These are phyloP conservation scores for Hylaeus volcanicus DNA, from an alignment of 1,140 invertebrate species.

Conservation along the genomic window DNA sequence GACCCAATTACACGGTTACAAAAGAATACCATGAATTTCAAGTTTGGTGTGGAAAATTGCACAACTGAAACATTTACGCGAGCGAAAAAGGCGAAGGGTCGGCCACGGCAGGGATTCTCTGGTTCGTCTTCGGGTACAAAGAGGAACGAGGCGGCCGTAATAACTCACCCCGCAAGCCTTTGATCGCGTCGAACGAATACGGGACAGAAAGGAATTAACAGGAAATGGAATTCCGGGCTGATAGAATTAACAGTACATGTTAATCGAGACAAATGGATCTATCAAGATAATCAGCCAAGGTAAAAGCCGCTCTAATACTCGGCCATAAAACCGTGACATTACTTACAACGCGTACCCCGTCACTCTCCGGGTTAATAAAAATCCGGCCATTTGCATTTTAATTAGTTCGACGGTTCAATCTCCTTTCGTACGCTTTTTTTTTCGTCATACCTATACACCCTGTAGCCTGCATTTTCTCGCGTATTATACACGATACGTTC, in stretches of 20 bases:
- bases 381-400: conserved; percentile 46
- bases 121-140: conserved; percentile 4
- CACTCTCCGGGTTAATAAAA: conserved; percentile 39
- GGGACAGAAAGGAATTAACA: conserved; percentile 15
- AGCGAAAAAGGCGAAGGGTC: not conserved
- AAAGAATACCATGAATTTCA: conserved; percentile 64
- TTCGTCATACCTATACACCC: no score
- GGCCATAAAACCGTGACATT: conserved; percentile 34
- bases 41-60: conserved; percentile 52
- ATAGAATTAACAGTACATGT: conserved; percentile 42
- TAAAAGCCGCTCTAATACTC: conserved; percentile 28
- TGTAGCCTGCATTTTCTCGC: no score
- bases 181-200: conserved; percentile 16
- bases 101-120: not conserved
- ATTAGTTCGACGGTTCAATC: conserved; percentile 25
- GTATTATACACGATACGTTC: not conserved
- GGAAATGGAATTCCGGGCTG: conserved; percentile 40
- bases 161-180: conserved; percentile 10
- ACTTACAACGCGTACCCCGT: conserved; percentile 38
- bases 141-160: not conserved
- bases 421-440: not conserved
- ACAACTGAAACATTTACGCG: conserved; percentile 58
- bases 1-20: conserved; percentile 59
- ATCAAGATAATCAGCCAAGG: conserved; percentile 32
- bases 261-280: conserved; percentile 49